These are phyloP conservation scores for Lasioglossum zephyrum DNA, from an alignment of 2,888 invertebrate genomes.

Conservation along the genomic window DNA sequence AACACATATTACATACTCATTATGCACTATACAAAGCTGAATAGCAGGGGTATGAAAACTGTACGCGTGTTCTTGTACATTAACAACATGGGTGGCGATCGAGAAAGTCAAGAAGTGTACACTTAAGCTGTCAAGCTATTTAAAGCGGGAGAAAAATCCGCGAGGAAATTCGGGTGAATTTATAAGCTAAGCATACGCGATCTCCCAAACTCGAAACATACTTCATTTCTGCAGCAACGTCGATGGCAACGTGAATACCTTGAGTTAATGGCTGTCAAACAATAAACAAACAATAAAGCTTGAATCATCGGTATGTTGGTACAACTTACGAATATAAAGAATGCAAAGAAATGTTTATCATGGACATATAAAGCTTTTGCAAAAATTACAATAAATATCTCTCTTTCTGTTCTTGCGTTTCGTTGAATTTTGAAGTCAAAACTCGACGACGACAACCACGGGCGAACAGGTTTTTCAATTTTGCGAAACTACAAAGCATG, in stretches of 20 bases:
- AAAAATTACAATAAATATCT: conserved; percentile 3
- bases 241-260: conserved; percentile 14
- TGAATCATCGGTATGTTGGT: conserved; percentile 24
- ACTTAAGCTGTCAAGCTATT: conserved; percentile 16
- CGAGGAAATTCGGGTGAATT: background rate
- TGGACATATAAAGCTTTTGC: background rate
- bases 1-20: conserved; percentile 21
- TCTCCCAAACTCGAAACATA: background rate
- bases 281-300: conserved; percentile 20
- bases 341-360: background rate
- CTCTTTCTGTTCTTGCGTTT: background rate
- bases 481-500: conserved; percentile 5
- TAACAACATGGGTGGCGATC: background rate
- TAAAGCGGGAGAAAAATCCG: background rate
- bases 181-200: background rate
- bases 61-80: background rate
- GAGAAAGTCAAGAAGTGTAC: background rate
- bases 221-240: conserved; percentile 37
- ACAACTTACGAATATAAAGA: conserved; percentile 14
- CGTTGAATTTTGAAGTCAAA: conserved; percentile 4
- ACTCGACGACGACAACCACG: background rate
- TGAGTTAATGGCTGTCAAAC: conserved; percentile 20
- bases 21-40: conserved; percentile 11
- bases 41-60: background rate
- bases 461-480: conserved; percentile 1